A percentile compares a stretch with the other conserved stretches of the same genome.
phyloP scores from a whole-genome alignment of 2,888 invertebrate genomes.

The Tenthredo distinguenda region DNA sequence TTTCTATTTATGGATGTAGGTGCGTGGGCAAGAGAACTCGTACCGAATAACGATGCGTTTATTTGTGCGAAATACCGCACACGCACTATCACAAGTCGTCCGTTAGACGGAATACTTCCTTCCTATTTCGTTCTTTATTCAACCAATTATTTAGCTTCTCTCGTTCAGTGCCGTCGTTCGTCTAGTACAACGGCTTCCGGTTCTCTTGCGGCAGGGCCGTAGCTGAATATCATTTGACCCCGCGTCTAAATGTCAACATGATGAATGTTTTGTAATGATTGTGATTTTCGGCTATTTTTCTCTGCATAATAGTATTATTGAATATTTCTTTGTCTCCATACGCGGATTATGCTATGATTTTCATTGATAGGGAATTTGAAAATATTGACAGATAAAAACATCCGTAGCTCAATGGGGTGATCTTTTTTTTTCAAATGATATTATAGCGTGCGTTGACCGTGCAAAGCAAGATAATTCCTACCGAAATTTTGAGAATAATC shows the following conservation, averaged over 20 bases:
- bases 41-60: slow-evolving; percentile 9
- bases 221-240: background rate
- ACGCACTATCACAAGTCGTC: background rate
- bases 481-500: too few relatives aligned
- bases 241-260: background rate
- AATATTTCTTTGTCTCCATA: background rate
- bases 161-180: background rate
- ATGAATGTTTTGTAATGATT: background rate
- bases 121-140: slow-evolving; percentile 23
- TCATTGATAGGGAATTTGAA: background rate
- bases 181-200: slow-evolving; percentile 27
- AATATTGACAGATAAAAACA: background rate
- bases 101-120: slow-evolving; percentile 8
- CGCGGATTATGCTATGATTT: background rate
- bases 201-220: slow-evolving; percentile 5
- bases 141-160: background rate
- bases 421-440: background rate
- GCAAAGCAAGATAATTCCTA: too few relatives aligned
- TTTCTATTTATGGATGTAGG: background rate
- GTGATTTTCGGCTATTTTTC: background rate
- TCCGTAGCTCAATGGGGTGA: background rate
- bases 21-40: background rate
- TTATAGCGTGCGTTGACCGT: too few relatives aligned
- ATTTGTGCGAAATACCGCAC: background rate
- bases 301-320: background rate